A percentile compares a stretch with the other conserved stretches of the same genome.
These are phyloP conservation scores for Lysiphlebus fabarum DNA, from an alignment of 1,140 invertebrate species.

Conservation along the genomic window DNA sequence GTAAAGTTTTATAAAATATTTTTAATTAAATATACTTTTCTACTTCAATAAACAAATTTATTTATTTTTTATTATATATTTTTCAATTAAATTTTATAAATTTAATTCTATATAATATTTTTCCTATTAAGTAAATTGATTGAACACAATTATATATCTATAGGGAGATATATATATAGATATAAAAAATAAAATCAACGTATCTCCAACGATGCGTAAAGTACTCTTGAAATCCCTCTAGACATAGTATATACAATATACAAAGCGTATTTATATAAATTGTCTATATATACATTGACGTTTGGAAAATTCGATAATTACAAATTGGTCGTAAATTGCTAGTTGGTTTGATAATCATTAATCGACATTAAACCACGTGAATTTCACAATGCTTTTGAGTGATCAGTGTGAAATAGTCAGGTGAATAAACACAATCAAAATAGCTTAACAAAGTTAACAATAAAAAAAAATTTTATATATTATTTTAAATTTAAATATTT, in stretches of 20 bases:
- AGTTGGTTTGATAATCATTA: conserved; percentile 20
- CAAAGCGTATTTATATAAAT: neutral
- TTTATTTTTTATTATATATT: too few relatives aligned
- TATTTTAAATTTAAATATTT: too few relatives aligned
- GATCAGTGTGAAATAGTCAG: neutral
- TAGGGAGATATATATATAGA: conserved; percentile 2
- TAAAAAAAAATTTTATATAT: too few relatives aligned
- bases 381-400: neutral
- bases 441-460: too few relatives aligned
- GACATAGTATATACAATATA: conserved; percentile 4
- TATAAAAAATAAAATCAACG: neutral
- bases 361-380: conserved; percentile 12
- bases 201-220: conserved; percentile 6
- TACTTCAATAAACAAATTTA: too few relatives aligned
- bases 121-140: conserved; percentile 2
- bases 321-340: conserved; percentile 19
- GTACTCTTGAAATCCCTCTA: conserved; percentile 2
- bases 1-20: too few relatives aligned
- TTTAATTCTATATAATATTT: neutral
- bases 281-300: neutral
- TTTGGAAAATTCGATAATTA: conserved; percentile 21
- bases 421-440: neutral
- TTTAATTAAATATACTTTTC: too few relatives aligned
- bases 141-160: neutral
- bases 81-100: too few relatives aligned